Conservation (phyloP, 2,797 vertebrate species). For the Mustela erminea region DNA sequence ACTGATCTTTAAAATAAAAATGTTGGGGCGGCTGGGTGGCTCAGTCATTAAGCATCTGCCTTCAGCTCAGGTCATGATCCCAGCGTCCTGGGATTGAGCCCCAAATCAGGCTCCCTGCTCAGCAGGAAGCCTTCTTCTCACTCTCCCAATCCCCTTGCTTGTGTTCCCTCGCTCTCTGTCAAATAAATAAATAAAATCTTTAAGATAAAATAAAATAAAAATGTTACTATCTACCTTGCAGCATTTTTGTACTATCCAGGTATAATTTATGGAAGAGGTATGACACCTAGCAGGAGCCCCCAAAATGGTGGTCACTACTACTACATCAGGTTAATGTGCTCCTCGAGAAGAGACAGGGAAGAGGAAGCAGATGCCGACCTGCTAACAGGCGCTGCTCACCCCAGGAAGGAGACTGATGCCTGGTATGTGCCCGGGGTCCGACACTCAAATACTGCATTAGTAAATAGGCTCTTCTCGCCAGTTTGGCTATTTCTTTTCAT, state of each 20-base stretch:
- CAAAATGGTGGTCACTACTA: not conserved
- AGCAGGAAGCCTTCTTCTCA: too few relatives aligned
- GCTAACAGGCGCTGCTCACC: not conserved
- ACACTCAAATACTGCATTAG: not conserved
- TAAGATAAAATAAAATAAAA: not conserved
- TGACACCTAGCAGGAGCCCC: not conserved
- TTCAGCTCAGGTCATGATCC: too few relatives aligned
- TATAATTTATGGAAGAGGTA: not conserved
- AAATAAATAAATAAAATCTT: not conserved
- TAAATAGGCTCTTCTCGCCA: not conserved
- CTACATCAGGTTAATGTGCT: not conserved
- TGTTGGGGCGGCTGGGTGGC: too few relatives aligned
- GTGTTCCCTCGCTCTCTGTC: too few relatives aligned
- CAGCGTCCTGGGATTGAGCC: too few relatives aligned
- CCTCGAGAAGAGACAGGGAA: not conserved
- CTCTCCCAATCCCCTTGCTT: too few relatives aligned
- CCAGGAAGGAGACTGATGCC: not conserved
- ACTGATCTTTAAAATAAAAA: not conserved
- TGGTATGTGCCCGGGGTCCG: not conserved
- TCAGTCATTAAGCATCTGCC: too few relatives aligned
- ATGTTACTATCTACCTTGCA: not conserved
- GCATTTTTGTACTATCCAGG: not conserved
- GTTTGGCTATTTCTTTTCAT: not conserved
- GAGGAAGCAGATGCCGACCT: fast-evolving
- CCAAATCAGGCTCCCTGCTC: too few relatives aligned